Conservation (phyloP, 2,888 invertebrate genomes). For the Lamellibrachia satsuma region DNA sequence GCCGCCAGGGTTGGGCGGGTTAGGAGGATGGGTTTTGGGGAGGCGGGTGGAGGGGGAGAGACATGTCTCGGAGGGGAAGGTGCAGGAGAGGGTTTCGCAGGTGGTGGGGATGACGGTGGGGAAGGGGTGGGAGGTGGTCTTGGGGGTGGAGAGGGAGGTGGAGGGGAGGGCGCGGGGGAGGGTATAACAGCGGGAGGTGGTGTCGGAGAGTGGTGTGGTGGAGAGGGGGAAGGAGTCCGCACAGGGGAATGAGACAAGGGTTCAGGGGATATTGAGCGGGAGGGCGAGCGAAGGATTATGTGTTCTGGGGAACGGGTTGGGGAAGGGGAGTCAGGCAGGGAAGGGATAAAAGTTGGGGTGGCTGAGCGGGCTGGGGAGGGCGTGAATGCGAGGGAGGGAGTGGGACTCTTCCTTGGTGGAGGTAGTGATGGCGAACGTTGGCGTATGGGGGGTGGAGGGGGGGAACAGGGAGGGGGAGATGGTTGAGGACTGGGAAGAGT, state of each 20-base stretch:
- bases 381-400: neutral
- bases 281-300: neutral
- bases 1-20: neutral
- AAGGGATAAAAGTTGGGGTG: conserved; percentile 20
- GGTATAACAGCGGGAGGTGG: neutral
- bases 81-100: neutral
- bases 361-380: conserved; percentile 24
- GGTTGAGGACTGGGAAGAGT: neutral
- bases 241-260: neutral
- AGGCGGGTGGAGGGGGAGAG: neutral
- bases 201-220: neutral
- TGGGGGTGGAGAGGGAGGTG: conserved; percentile 14
- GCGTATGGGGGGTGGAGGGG: neutral
- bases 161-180: neutral
- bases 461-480: neutral
- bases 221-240: conserved; percentile 13
- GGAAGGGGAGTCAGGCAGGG: conserved; percentile 18
- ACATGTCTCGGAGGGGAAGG: neutral
- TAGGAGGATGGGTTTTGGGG: neutral
- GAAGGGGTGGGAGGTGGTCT: neutral
- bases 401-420: neutral
- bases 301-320: conserved; percentile 20
- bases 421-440: neutral
- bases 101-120: neutral
- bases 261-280: neutral